A percentile compares a stretch with the other conserved stretches of the same genome.
phyloP scores from a whole-genome alignment of 2,797 vertebrate genomes.

The Arrhamphus sclerolepis region DNA sequence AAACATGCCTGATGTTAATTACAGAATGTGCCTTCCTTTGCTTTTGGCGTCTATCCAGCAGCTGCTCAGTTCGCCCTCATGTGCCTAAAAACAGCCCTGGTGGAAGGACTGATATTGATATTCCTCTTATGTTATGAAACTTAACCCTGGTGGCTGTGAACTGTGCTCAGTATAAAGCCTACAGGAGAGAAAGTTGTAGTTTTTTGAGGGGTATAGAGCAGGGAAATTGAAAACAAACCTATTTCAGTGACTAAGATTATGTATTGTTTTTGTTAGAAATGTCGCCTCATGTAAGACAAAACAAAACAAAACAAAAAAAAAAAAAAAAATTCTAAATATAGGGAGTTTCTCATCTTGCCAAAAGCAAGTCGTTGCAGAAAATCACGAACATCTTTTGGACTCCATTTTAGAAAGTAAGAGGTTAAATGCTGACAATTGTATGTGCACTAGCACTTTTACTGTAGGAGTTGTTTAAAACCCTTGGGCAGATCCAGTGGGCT shows the following conservation, averaged over 20 bases:
- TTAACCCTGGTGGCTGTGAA: neutral
- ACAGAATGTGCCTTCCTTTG: neutral
- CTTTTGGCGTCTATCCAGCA: neutral
- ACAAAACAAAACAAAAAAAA: too few species aligned
- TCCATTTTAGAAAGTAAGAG: conserved; percentile 47
- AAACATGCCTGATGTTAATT: neutral
- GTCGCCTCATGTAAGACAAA: too few species aligned
- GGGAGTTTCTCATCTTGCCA: neutral
- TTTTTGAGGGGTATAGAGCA: too few species aligned
- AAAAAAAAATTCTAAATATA: too few species aligned
- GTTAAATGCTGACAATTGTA: conserved; percentile 50
- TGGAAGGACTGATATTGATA: too few species aligned
- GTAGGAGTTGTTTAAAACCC: conserved; percentile 54
- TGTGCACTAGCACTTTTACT: conserved; percentile 41
- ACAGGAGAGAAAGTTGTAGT: too few species aligned
- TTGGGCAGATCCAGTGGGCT: conserved; percentile 56
- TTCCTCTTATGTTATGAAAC: neutral
- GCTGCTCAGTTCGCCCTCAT: neutral
- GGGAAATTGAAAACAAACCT: too few species aligned
- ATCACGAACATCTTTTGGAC: conserved; percentile 21
- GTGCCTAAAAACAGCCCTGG: too few species aligned
- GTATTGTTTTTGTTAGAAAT: too few species aligned
- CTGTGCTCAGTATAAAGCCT: neutral
- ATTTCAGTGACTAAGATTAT: too few species aligned
- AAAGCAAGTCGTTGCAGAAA: conserved; percentile 20